phyloP scores from a whole-genome alignment of 2,113 vertebrate genomes.

The Eretmochelys imbricata region DNA sequence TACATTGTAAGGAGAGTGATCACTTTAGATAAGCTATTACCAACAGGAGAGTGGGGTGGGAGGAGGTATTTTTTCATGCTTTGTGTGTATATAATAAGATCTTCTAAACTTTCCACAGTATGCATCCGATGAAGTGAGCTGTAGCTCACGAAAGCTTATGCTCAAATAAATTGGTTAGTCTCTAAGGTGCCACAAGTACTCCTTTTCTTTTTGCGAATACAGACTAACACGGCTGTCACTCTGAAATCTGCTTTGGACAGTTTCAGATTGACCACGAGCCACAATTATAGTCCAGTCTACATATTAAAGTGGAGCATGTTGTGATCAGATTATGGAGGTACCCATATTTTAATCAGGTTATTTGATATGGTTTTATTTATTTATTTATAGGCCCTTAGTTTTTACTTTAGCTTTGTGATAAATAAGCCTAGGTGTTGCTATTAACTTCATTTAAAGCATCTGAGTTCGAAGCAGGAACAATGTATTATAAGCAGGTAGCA shows the following conservation, averaged over 20 bases:
- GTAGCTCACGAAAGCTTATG: too few relatives aligned
- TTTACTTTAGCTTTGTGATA: fast-evolving
- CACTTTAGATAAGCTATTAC: too few relatives aligned
- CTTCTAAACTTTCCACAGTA: too few relatives aligned
- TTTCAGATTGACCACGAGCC: conserved; percentile 25
- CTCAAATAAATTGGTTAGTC: too few relatives aligned
- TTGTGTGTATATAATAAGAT: too few relatives aligned
- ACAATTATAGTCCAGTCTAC: background rate
- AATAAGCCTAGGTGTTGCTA: background rate
- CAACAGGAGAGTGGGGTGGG: too few relatives aligned
- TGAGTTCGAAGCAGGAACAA: background rate
- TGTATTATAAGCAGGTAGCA: background rate
- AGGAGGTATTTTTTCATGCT: too few relatives aligned
- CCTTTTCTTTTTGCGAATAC: too few relatives aligned
- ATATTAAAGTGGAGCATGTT: conserved; percentile 11
- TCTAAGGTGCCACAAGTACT: too few relatives aligned
- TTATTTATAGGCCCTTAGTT: background rate
- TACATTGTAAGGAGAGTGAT: too few relatives aligned
- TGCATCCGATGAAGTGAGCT: too few relatives aligned
- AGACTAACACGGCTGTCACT: too few relatives aligned
- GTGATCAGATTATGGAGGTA: background rate
- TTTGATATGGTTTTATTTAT: background rate
- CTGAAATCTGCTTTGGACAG: background rate
- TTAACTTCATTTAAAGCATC: background rate
- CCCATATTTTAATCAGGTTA: background rate